phyloP scores from a whole-genome alignment of 2,113 vertebrate species.

The Salvelinus alpinus region DNA sequence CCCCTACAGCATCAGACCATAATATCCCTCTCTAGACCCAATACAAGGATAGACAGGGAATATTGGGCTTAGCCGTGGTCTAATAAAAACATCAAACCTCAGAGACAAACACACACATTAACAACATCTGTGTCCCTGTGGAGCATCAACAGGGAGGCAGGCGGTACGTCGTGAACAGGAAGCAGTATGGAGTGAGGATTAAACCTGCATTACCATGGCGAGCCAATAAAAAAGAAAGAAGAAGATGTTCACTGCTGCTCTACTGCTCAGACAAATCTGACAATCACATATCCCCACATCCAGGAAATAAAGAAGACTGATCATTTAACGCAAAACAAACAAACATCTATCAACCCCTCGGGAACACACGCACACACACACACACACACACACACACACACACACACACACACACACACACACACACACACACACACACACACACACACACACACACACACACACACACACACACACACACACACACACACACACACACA shows the following conservation, averaged over 20 bases:
- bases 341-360: background rate
- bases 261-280: background rate
- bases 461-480: no score
- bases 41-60: no score
- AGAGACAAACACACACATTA: constrained; percentile 1
- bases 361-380: background rate
- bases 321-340: constrained; percentile 4
- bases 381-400: no score
- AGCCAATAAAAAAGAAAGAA: background rate
- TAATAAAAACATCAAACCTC: no score
- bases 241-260: background rate
- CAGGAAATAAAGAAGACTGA: background rate
- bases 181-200: no score
- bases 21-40: no score
- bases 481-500: background rate
- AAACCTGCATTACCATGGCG: background rate
- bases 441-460: background rate
- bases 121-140: background rate
- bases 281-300: background rate
- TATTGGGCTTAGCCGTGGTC: no score
- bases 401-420: background rate
- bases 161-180: background rate
- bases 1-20: no score
- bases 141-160: background rate
- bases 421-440: background rate